Base-by-base conservation (phyloP, 2,113 vertebrate species). In the Rhipidura dahli region DNA sequence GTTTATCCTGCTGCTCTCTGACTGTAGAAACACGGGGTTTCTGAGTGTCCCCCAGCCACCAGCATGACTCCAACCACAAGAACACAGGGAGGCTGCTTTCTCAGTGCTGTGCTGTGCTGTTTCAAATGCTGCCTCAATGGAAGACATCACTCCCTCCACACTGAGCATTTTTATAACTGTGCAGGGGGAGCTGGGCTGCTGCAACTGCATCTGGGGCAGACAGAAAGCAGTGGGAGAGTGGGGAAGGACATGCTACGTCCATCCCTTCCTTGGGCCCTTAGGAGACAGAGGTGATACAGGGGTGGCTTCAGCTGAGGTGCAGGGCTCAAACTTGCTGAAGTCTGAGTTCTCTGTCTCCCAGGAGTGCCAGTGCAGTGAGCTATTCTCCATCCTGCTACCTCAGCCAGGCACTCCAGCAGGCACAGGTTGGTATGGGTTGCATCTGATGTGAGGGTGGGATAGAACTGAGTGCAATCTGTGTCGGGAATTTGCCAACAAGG, bases 391-490 rank as follows among this genome's bases (percentile, higher is more conserved):
- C 30, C 18, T 1, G 11, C 78, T 87, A 24, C 75, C 59, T 83
- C 81, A 93, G 70, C 66, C 81, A 89, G 84, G 70, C 16, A 0
- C 70, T 93, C n/a, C 83, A 76, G 56, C 79, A 94, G 91, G 73
- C 73, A 65, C 77, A 87, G 84, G 69, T 75, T 95, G 84, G 66
- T 93, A 61, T 19, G 53, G 65, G 76, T 89, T 91, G 78, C 93
- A 94, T 95, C 95, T 93, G 91, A 92, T 94, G 60, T 94, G 94
- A 94, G 87, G 87, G 93, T 92, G 93, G 89, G 50, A 93, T 73
- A 69, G 84, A 91, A 78, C 78, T 15, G 70, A 89, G 42, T 35
- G 28, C 93, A 94, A 33, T 94, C 93, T 95, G 96, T 93, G 84
- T 80, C 0, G 0, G 86, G 72, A 87, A 89, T 93, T 94, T 96